These are phyloP conservation scores for Laupala kohalensis DNA, from an alignment of 1,140 invertebrate species.

Conservation along the genomic window DNA sequence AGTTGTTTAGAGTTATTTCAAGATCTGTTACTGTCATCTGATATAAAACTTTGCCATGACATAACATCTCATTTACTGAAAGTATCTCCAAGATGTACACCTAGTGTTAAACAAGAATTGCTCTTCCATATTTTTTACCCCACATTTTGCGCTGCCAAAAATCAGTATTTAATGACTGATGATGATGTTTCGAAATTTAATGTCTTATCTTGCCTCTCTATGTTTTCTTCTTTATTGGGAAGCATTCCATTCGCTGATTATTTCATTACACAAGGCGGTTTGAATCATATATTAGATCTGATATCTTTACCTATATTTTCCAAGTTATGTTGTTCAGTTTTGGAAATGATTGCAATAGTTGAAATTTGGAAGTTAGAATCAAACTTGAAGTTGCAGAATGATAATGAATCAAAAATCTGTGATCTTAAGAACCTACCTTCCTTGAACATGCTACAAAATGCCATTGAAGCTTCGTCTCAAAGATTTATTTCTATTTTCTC, in stretches of 20 bases:
- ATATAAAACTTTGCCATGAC: slow-evolving; percentile 38
- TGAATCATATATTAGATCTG: slow-evolving; percentile 38
- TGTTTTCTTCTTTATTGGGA: slow-evolving; percentile 41
- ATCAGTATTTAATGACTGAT: slow-evolving; percentile 27
- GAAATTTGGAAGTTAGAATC: slow-evolving; percentile 9
- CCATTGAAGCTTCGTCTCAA: slow-evolving; percentile 4
- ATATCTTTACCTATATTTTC: slow-evolving; percentile 37
- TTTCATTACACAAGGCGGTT: slow-evolving; percentile 40
- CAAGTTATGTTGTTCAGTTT: slow-evolving; percentile 40
- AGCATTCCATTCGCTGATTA: slow-evolving; percentile 39
- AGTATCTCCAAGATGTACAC: slow-evolving; percentile 37
- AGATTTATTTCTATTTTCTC: background rate
- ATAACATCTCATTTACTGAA: slow-evolving; percentile 43
- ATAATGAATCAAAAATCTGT: background rate
- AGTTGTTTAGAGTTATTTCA: slow-evolving; percentile 36
- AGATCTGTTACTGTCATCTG: slow-evolving; percentile 37
- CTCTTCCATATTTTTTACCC: slow-evolving; percentile 45
- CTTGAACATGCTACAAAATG: slow-evolving; percentile 9
- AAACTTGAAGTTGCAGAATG: background rate
- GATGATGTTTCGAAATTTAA: slow-evolving; percentile 39
- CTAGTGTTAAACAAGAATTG: slow-evolving; percentile 38
- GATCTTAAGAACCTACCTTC: slow-evolving; percentile 9
- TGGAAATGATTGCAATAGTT: slow-evolving; percentile 41
- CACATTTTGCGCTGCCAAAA: slow-evolving; percentile 41
- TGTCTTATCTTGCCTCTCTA: slow-evolving; percentile 42